Evolutionary conservation across 2,888 invertebrate genomes (phyloP).

Genomic region (Yponomeuta plumbellus): DNA sequence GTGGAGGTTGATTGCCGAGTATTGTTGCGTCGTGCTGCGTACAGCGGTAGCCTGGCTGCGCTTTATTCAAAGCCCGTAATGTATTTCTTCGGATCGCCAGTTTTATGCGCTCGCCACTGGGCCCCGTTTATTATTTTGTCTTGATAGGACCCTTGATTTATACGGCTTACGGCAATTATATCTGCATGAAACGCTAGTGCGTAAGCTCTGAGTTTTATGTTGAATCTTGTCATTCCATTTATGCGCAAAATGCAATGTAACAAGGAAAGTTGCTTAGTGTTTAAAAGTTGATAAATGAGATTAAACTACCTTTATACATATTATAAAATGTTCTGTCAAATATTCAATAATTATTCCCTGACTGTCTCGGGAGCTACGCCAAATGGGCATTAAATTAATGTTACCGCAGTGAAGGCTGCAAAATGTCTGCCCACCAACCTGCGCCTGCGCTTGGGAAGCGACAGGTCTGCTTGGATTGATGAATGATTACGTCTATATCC

Average conservation of each 20-base stretch:
- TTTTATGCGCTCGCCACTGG: slow-evolving; percentile 12
- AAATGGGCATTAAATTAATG: not conserved
- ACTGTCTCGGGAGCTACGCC: too few species aligned
- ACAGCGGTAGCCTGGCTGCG: slow-evolving; percentile 39
- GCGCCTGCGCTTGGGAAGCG: slow-evolving; percentile 17
- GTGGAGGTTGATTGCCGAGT: slow-evolving; percentile 41
- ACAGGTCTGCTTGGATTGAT: slow-evolving; percentile 43
- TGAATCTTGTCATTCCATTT: not conserved
- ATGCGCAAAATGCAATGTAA: not conserved
- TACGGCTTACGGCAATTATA: slow-evolving; percentile 51
- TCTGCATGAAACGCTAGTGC: slow-evolving; percentile 18
- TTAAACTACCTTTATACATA: too few species aligned
- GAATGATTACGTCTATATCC: slow-evolving; percentile 60
- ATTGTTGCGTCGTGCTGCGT: slow-evolving; percentile 43
- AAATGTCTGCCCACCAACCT: slow-evolving; percentile 13
- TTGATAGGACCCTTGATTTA: slow-evolving; percentile 55
- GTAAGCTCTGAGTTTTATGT: not conserved
- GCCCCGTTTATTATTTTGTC: slow-evolving; percentile 45
- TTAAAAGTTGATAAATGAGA: too few species aligned
- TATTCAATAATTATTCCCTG: too few species aligned
- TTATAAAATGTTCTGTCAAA: too few species aligned
- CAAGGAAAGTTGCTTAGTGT: too few species aligned
- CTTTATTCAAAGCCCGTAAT: slow-evolving; percentile 23
- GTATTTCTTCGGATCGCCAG: slow-evolving; percentile 2
- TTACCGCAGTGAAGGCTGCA: not conserved